Evolutionary conservation across 2,113 vertebrate species (phyloP).

Genomic region (Brachyhypopomus gauderio): DNA sequence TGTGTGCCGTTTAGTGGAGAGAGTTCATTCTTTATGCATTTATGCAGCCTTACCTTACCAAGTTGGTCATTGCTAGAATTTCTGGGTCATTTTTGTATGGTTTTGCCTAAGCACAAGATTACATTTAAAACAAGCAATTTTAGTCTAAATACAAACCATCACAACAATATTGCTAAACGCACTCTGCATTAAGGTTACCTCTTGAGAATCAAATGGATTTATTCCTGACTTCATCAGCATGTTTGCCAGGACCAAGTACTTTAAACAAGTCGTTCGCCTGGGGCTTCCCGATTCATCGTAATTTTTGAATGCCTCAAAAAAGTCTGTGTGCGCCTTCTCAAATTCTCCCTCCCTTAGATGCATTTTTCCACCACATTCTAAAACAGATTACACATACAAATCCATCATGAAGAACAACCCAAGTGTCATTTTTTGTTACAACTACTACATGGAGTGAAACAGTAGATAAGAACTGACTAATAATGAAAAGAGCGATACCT

Average conservation of each 20-base stretch:
- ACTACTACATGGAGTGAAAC: too few relatives aligned
- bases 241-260: constrained; percentile 98
- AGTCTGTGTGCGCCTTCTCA: constrained; percentile 99
- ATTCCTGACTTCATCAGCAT: constrained; percentile 99
- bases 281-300: constrained; percentile 99
- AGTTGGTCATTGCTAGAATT: constrained; percentile 99
- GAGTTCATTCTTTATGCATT: neutral
- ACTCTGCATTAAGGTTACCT: constrained; percentile 75
- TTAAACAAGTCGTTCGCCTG: constrained; percentile 96
- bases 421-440: too few relatives aligned
- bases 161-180: neutral
- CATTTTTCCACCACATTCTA: constrained; percentile 99
- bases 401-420: too few relatives aligned
- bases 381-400: constrained; percentile 47
- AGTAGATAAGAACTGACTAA: neutral
- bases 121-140: constrained; percentile 17
- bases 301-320: constrained; percentile 99
- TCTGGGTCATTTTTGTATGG: constrained; percentile 99
- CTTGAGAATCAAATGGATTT: constrained; percentile 99
- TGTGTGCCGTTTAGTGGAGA: neutral
- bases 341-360: constrained; percentile 99
- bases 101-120: constrained; percentile 85
- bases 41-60: constrained; percentile 89
- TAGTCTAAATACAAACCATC: neutral
- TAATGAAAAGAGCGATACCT: constrained; percentile 73